phyloP scores from a whole-genome alignment of 35 echinoderm and acorn worm genomes.

The Apostichopus californicus region DNA sequence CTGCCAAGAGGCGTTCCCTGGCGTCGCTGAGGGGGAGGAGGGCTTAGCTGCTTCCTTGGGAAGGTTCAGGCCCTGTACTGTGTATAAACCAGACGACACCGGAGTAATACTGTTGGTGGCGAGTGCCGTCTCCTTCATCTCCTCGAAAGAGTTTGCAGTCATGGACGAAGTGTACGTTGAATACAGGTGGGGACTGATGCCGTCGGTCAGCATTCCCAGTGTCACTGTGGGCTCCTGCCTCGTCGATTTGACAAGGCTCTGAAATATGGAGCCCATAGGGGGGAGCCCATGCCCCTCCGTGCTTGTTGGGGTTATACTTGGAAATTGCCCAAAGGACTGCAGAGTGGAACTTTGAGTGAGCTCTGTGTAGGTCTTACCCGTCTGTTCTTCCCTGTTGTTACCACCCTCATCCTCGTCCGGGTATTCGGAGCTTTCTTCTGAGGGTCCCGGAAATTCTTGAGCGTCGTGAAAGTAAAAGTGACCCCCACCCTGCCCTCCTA shows the following conservation, averaged over 20 bases:
- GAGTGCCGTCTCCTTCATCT: slow-evolving; percentile 77
- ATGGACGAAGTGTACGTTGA: slow-evolving; percentile 41
- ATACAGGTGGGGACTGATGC: slow-evolving; percentile 28
- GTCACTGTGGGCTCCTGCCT: slow-evolving; percentile 42
- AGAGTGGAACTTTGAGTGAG: slow-evolving; percentile 63
- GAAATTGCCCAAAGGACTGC: slow-evolving; percentile 51
- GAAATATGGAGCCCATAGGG: slow-evolving; percentile 54
- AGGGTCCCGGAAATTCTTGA: slow-evolving; percentile 17
- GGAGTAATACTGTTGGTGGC: slow-evolving; percentile 86
- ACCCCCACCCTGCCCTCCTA: background rate
- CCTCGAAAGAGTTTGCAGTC: slow-evolving; percentile 67
- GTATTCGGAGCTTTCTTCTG: background rate
- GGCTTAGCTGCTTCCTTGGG: background rate
- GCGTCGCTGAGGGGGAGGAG: background rate
- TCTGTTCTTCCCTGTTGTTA: background rate
- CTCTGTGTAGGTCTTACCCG: slow-evolving; percentile 69
- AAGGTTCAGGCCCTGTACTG: background rate
- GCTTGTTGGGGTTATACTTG: slow-evolving; percentile 4
- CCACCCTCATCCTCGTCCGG: background rate
- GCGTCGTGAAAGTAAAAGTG: slow-evolving; percentile 22
- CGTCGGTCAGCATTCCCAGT: slow-evolving; percentile 34
- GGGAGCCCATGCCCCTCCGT: slow-evolving; percentile 28
- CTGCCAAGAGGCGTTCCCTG: background rate
- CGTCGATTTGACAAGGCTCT: slow-evolving; percentile 30
- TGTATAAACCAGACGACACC: slow-evolving; percentile 16